Evolutionary conservation across 2,797 vertebrate species (phyloP).

Genomic region (Hafferia zeledoni): DNA sequence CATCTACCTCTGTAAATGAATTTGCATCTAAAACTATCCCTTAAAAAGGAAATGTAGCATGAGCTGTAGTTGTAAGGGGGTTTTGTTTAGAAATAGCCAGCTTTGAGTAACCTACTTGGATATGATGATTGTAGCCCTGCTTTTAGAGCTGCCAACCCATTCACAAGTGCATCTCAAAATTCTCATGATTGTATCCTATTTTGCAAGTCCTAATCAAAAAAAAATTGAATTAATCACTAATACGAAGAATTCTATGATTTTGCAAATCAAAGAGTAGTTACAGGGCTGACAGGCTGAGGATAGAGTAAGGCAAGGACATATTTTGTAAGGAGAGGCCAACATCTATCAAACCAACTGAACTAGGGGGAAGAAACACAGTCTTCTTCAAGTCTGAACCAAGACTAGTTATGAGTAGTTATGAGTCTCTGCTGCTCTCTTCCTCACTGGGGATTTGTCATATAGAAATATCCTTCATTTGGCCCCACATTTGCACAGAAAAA

Average conservation of each 20-base stretch:
- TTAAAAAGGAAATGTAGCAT: slow-evolving; percentile 59
- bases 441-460: neutral
- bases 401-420: rapidly evolving
- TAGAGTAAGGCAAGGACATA: neutral
- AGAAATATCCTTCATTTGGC: neutral
- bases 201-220: neutral
- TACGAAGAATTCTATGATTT: neutral
- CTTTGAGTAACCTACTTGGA: neutral
- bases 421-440: neutral
- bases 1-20: slow-evolving; percentile 72
- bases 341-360: neutral
- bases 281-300: neutral
- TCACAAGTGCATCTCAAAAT: neutral
- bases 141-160: neutral
- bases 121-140: neutral
- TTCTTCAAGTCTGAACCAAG: neutral
- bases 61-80: slow-evolving; percentile 4
- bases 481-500: neutral
- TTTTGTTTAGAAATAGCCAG: slow-evolving; percentile 53
- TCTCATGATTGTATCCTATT: neutral
- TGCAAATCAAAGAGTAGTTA: neutral
- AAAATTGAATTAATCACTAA: neutral
- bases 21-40: slow-evolving; percentile 71
- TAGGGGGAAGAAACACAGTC: neutral
- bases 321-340: neutral